Evolutionary conservation across 2,113 vertebrate genomes (phyloP).

Genomic region (Cochlearius cochlearius): DNA sequence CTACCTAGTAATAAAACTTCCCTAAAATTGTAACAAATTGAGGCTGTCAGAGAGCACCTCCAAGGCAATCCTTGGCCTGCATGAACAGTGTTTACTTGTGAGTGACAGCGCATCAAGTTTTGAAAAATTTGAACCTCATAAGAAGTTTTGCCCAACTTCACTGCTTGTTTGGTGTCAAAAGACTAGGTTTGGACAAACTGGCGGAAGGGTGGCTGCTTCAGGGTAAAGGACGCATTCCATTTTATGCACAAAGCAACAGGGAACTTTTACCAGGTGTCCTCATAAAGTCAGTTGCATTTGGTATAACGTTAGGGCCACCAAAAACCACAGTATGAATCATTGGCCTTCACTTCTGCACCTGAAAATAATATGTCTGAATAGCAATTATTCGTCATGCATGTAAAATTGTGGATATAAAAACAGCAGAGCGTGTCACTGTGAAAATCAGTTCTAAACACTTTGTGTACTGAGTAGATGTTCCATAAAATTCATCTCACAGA

Average conservation of each 20-base stretch:
- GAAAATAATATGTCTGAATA: not conserved
- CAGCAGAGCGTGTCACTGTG: not conserved
- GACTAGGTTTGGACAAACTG: not conserved
- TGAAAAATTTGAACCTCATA: not conserved
- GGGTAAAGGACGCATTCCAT: not conserved
- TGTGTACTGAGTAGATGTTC: not conserved
- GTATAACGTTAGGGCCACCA: not conserved
- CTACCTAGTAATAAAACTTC: not conserved
- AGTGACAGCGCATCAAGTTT: not conserved
- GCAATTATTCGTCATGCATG: not conserved
- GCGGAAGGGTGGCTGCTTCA: not conserved
- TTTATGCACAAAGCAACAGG: not conserved
- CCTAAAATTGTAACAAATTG: not conserved
- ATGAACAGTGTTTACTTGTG: not conserved
- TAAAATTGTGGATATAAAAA: conserved; percentile 17
- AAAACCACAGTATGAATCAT: not conserved
- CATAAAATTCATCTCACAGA: not conserved
- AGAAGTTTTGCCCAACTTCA: not conserved
- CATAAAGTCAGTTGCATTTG: not conserved
- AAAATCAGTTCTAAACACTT: conserved; percentile 12
- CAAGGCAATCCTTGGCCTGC: not conserved
- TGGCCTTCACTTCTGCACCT: not conserved
- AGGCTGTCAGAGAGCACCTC: not conserved
- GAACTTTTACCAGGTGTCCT: not conserved
- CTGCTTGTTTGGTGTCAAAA: not conserved